Percentiles rank a stretch among this genome's conserved stretches.
Conservation (phyloP, 2,888 invertebrate genomes). For the Protophormia terraenovae region DNA sequence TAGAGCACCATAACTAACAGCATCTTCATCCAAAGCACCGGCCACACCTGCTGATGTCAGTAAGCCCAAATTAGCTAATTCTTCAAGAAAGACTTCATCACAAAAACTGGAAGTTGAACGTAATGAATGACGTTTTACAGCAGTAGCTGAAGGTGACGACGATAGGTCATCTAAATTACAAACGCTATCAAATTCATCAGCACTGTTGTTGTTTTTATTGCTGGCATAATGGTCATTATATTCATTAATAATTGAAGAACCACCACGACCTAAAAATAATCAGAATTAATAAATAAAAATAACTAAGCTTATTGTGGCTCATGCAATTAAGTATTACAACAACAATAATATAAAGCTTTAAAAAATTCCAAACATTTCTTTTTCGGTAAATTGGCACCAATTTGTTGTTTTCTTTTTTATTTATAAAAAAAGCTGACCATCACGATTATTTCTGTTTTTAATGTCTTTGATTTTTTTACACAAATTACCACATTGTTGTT, state of each 20-base stretch:
- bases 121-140: constrained; percentile 75
- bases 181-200: constrained; percentile 48
- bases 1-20: constrained; percentile 51
- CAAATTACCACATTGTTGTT: constrained; percentile 10
- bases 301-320: too few species aligned
- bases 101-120: constrained; percentile 78
- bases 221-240: constrained; percentile 18
- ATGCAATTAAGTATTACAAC: constrained; percentile 13
- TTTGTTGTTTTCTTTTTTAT: constrained; percentile 2
- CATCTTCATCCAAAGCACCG: constrained; percentile 34
- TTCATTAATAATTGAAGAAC: constrained; percentile 56
- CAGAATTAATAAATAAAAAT: not conserved
- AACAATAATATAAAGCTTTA: not conserved
- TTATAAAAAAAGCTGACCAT: not conserved
- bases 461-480: not conserved
- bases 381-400: not conserved
- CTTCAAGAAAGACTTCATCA: constrained; percentile 76
- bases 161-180: constrained; percentile 1
- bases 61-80: constrained; percentile 51
- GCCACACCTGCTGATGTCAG: not conserved
- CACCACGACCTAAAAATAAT: constrained; percentile 71
- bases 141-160: not conserved
- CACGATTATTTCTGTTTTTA: not conserved
- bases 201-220: constrained; percentile 47
- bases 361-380: constrained; percentile 12